These are phyloP conservation scores for Chloroceryle inda DNA, from an alignment of 2,797 vertebrate genomes.

Conservation along the genomic window DNA sequence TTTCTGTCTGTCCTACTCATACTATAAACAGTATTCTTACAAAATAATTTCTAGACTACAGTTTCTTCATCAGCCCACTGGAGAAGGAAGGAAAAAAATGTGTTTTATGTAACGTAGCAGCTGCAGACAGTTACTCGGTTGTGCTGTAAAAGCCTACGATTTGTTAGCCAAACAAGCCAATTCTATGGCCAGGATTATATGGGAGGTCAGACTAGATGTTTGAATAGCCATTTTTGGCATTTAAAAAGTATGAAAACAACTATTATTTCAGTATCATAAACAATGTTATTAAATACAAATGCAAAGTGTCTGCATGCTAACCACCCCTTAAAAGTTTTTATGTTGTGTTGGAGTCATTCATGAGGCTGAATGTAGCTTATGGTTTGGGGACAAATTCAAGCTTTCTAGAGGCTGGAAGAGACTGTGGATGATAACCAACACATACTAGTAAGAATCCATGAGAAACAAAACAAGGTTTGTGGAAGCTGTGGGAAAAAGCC, in stretches of 20 bases:
- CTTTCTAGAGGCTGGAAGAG: not conserved
- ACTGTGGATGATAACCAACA: not conserved
- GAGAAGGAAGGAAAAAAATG: not conserved
- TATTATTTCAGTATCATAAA: not conserved
- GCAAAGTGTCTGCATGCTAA: not conserved
- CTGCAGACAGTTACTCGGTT: not conserved
- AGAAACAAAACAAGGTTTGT: not conserved
- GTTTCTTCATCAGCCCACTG: slow-evolving; percentile 9
- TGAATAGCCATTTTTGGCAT: not conserved
- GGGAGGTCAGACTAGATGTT: not conserved
- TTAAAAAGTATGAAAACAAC: not conserved
- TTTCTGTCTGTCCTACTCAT: slow-evolving; percentile 75
- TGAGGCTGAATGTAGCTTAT: not conserved
- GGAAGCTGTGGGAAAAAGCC: not conserved
- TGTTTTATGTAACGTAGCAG: slow-evolving; percentile 45
- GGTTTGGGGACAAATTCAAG: not conserved
- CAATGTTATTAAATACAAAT: not conserved
- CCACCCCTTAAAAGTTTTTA: not conserved
- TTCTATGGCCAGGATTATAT: not conserved
- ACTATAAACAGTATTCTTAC: slow-evolving; percentile 77
- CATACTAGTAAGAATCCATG: not conserved
- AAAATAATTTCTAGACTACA: slow-evolving; percentile 72
- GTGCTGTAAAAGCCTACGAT: not conserved
- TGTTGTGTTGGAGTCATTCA: not conserved
- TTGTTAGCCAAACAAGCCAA: slow-evolving; percentile 2